phyloP scores from a whole-genome alignment of 2,113 vertebrate genomes.

The Clarias batrachus region DNA sequence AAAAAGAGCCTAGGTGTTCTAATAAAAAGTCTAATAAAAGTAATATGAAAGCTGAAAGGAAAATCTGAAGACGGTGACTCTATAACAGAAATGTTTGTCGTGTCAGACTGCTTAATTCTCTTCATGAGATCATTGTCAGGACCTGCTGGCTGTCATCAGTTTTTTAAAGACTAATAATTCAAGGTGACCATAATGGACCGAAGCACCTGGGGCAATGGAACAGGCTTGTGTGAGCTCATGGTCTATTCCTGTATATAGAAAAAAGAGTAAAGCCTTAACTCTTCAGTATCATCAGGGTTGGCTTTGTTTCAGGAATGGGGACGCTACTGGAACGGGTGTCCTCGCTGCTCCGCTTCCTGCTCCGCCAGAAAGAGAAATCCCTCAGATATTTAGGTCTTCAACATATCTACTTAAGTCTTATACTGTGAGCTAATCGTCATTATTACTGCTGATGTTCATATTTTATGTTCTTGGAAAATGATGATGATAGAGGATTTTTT shows the following conservation, averaged over 20 bases:
- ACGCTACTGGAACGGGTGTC: constrained; percentile 12
- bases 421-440: neutral
- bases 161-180: constrained; percentile 44
- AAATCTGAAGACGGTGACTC: neutral
- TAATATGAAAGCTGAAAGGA: neutral
- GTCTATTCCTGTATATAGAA: constrained; percentile 46
- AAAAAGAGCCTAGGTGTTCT: neutral
- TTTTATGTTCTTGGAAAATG: neutral
- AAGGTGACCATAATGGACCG: constrained; percentile 52
- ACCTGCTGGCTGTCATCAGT: constrained; percentile 33
- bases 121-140: constrained; percentile 32
- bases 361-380: constrained; percentile 24
- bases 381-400: constrained; percentile 31
- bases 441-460: neutral
- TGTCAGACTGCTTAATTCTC: constrained; percentile 22
- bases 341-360: constrained; percentile 38
- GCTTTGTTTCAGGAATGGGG: constrained; percentile 42
- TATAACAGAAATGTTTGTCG: neutral
- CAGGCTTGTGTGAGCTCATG: constrained; percentile 46
- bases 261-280: constrained; percentile 31
- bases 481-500: neutral
- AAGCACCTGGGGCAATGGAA: constrained; percentile 49
- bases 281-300: constrained; percentile 42
- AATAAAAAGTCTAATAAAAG: neutral
- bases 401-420: constrained; percentile 35